These are phyloP conservation scores for Charadrius vociferus DNA, from an alignment of 2,113 vertebrate genomes.

Conservation along the genomic window DNA sequence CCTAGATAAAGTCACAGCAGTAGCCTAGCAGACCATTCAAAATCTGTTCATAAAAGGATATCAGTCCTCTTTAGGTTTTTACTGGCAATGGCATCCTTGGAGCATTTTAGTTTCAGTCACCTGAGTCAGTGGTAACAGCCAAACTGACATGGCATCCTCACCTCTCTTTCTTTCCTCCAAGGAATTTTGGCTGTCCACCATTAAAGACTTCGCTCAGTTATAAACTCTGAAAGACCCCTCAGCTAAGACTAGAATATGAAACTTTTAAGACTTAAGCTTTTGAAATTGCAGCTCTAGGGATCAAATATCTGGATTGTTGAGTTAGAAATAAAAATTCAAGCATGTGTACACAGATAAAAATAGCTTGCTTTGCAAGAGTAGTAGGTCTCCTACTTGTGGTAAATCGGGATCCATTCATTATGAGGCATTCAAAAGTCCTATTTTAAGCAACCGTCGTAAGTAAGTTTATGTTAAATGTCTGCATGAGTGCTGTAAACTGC, in stretches of 20 bases:
- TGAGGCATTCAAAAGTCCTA: background rate
- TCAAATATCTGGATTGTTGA: background rate
- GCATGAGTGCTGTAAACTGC: background rate
- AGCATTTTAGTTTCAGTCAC: background rate
- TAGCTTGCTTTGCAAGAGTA: background rate
- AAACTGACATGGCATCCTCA: background rate
- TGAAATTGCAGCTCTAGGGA: background rate
- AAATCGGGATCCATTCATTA: background rate
- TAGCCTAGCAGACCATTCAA: background rate
- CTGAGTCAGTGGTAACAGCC: background rate
- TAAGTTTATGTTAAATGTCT: background rate
- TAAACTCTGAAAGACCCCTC: background rate
- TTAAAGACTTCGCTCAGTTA: background rate
- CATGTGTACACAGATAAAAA: accelerated
- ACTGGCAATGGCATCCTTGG: background rate
- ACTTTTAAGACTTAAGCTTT: background rate
- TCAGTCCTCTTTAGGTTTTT: background rate
- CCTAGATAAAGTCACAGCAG: background rate
- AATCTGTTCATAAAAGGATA: background rate
- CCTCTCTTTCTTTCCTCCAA: background rate
- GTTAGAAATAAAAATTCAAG: background rate
- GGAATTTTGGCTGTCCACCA: background rate
- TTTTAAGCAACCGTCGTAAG: background rate
- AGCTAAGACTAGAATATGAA: background rate
- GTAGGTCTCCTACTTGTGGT: background rate